phyloP scores from a whole-genome alignment of 1,140 invertebrate species.

The Tetramorium parvispinum region DNA sequence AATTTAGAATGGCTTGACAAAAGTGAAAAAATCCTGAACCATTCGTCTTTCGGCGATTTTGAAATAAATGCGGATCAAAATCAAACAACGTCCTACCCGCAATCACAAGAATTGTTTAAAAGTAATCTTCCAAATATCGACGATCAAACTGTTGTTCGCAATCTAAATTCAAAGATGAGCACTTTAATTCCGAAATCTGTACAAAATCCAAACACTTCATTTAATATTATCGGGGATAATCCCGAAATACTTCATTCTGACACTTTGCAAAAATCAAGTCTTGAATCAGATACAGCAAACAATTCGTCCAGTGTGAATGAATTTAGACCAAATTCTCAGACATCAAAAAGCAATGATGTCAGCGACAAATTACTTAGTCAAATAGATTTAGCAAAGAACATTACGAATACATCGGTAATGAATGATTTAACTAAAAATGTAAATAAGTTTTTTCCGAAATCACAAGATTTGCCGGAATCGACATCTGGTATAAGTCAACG shows the following conservation, averaged over 20 bases:
- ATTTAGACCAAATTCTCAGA: background rate
- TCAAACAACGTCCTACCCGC: background rate
- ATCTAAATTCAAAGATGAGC: background rate
- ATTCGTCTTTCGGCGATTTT: background rate
- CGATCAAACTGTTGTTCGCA: too few relatives aligned
- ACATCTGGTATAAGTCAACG: background rate
- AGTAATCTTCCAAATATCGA: background rate
- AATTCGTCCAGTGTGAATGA: background rate
- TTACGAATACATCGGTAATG: background rate
- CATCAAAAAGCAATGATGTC: background rate
- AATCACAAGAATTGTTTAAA: background rate
- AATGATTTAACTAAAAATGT: constrained; percentile 10
- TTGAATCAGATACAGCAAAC: background rate
- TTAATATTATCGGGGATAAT: background rate
- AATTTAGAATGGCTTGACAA: constrained; percentile 6
- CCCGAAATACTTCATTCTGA: background rate
- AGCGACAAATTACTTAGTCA: background rate
- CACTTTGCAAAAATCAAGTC: background rate
- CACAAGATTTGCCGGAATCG: background rate
- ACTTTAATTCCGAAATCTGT: constrained; percentile 4
- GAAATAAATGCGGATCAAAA: constrained; percentile 16
- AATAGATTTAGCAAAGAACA: background rate
- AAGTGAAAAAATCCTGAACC: background rate
- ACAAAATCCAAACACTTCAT: background rate
- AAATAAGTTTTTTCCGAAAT: background rate